Conservation (phyloP, 37 sponge, comb jelly and placozoan species). For the Chondrilla cf. caribensis region DNA sequence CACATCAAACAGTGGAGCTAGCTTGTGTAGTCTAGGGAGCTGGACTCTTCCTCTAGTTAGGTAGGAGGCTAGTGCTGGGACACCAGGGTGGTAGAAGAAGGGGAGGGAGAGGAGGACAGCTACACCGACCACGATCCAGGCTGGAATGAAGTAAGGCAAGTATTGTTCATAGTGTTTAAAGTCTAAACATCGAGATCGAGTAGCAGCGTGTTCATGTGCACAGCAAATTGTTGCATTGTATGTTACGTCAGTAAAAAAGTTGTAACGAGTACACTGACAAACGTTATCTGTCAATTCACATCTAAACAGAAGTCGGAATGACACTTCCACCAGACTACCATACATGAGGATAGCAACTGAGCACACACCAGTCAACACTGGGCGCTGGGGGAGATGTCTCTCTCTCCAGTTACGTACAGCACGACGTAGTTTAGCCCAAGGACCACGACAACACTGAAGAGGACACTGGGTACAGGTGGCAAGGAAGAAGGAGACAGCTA, state of each 20-base stretch:
- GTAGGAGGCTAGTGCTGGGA: background rate
- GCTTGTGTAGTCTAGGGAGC: background rate
- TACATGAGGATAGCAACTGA: background rate
- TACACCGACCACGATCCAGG: background rate
- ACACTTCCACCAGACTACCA: background rate
- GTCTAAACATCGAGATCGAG: too few species aligned
- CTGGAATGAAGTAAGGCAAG: background rate
- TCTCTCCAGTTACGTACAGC: background rate
- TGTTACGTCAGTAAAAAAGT: too few species aligned
- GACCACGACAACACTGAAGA: background rate
- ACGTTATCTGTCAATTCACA: too few species aligned
- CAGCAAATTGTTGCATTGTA: too few species aligned
- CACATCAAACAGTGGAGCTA: slow-evolving; percentile 10
- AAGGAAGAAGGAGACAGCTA: background rate
- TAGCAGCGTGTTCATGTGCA: too few species aligned
- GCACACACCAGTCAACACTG: background rate
- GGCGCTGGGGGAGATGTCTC: background rate
- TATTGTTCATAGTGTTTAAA: background rate
- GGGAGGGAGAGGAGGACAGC: background rate
- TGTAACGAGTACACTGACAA: too few species aligned
- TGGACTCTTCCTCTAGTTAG: background rate
- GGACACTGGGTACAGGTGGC: background rate
- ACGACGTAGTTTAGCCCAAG: background rate
- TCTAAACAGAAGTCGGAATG: background rate
- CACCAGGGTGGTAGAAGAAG: background rate